Evolutionary conservation across 2,113 vertebrate genomes (phyloP), one percentile per base, ranked within the genome.

Genomic region (Halichoerus grypus): DNA sequence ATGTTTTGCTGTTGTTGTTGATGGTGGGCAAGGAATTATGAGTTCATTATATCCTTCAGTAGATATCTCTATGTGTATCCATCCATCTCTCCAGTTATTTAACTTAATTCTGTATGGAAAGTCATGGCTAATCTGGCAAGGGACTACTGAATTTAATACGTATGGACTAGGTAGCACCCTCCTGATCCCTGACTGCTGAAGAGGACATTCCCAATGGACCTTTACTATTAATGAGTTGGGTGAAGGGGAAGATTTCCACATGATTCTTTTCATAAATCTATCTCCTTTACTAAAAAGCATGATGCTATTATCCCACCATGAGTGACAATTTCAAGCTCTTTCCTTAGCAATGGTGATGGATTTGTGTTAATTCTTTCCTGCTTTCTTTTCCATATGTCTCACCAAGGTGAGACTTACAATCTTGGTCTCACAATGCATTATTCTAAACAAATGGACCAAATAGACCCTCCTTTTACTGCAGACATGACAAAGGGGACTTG

Each of bases 181-280:
- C 8, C 12, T 95, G 61, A 42, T 80, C 63, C 24, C 7, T 22
- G 49, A 46, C 36, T 28, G 8, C 31, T 46, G 21, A 63, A 49
- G 24, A 80, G 21, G 33, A 83, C 24, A 79, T 88, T 79, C 36
- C 33, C 53, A 65, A 67, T 5, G 16, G 21, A 57, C 1, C 8
- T 80, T 95, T 94, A 84, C 93, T n/a, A n/a, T 71, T 95, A 79
- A 36, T 13, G 3, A 55, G 33, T 65, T 72, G 65, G 46, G 53
- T 84, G 91, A 83, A 22, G 16, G 8, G 51, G 59, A 36, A n/a
- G 8, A 7, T 71, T 36, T 55, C 14, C 14, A n/a, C 6, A n/a
- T 63, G 7, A 55, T 81, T 72, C 1, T 53, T 55, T 79, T 91
- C 13, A 91, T 76, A n/a, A 57, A 33, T 93, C 53, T 59, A 42